phyloP scores from a whole-genome alignment of 1,140 invertebrate genomes.

The Stegodyphus dumicola region DNA sequence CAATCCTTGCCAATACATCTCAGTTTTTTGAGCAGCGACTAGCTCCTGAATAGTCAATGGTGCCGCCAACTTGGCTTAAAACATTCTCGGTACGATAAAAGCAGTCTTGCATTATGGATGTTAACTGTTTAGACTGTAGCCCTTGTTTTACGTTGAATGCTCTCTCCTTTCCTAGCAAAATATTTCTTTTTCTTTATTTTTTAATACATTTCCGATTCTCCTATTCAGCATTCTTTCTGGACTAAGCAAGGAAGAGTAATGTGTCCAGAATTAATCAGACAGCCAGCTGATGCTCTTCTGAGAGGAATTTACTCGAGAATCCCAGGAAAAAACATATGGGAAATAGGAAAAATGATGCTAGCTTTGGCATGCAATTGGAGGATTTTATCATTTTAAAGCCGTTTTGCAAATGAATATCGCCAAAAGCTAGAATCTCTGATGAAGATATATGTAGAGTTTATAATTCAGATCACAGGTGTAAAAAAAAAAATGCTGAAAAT shows the following conservation, averaged over 20 bases:
- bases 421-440: too few relatives aligned
- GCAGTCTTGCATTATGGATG: slow-evolving; percentile 44
- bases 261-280: slow-evolving; percentile 18
- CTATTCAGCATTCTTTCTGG: slow-evolving; percentile 6
- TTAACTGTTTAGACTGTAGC: slow-evolving; percentile 1
- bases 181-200: slow-evolving; percentile 23
- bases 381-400: background rate
- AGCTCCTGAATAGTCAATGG: slow-evolving; percentile 47
- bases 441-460: too few relatives aligned
- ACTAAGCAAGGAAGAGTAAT: slow-evolving; percentile 30
- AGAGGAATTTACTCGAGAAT: too few relatives aligned
- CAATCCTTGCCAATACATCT: slow-evolving; percentile 31
- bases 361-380: background rate
- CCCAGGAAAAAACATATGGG: too few relatives aligned
- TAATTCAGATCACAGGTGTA: too few relatives aligned
- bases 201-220: slow-evolving; percentile 34
- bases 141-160: background rate
- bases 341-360: background rate
- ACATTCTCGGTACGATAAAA: slow-evolving; percentile 28
- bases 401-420: too few relatives aligned
- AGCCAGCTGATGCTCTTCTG: background rate
- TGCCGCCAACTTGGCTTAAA: slow-evolving; percentile 47
- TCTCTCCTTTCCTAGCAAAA: background rate
- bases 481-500: too few relatives aligned
- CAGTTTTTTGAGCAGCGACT: slow-evolving; percentile 21